A percentile compares a stretch with the other conserved stretches of the same genome.
phyloP scores from a whole-genome alignment of 2,113 vertebrate species.

The Grus americana region DNA sequence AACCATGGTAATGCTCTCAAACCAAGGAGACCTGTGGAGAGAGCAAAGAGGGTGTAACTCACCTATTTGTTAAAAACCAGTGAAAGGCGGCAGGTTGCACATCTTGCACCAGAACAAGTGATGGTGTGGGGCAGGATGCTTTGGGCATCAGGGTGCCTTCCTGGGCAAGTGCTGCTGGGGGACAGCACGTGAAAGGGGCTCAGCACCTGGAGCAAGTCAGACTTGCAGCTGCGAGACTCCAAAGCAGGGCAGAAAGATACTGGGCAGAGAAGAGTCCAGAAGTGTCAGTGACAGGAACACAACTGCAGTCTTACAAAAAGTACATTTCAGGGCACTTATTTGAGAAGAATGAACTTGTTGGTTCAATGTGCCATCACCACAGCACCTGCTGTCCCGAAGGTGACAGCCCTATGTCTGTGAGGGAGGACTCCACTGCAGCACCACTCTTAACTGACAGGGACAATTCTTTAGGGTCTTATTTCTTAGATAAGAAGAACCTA shows the following conservation, averaged over 20 bases:
- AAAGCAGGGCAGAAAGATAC: background rate
- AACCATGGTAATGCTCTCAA: background rate
- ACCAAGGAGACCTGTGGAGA: background rate
- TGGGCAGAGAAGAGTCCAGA: background rate
- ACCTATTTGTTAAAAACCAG: background rate
- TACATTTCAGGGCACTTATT: background rate
- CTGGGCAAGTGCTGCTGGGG: background rate
- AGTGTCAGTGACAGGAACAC: background rate
- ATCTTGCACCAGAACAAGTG: background rate
- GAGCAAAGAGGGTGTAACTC: background rate
- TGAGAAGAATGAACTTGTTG: background rate
- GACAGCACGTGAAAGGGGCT: background rate
- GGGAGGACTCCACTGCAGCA: background rate
- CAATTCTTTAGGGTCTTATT: background rate
- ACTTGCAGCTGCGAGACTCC: background rate
- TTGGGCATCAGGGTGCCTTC: background rate
- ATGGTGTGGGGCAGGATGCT: background rate
- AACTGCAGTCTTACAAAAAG: background rate
- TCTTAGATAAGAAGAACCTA: background rate
- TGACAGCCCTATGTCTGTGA: background rate
- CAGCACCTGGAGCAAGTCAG: background rate
- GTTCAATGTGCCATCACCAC: background rate
- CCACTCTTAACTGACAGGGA: background rate
- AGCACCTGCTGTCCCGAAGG: background rate
- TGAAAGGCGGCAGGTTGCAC: background rate